phyloP scores from a whole-genome alignment of 1,140 invertebrate species.

The Drosophila sp. region DNA sequence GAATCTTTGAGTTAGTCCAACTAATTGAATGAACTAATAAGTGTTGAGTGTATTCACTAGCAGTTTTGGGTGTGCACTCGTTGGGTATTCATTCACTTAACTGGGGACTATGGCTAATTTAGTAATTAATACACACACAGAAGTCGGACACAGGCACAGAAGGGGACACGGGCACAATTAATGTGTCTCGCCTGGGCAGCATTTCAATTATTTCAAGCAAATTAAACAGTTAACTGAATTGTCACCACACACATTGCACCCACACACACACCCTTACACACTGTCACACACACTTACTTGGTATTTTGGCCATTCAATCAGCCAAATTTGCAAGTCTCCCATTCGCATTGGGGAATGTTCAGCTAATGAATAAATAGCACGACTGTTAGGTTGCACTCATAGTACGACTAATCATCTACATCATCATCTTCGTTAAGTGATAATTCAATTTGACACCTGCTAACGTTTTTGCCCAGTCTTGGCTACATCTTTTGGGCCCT shows the following conservation, averaged over 20 bases:
- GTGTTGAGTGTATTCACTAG: constrained; percentile 18
- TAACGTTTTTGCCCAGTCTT: constrained; percentile 55
- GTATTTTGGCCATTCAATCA: constrained; percentile 63
- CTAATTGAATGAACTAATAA: constrained; percentile 48
- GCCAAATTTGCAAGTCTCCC: constrained; percentile 34
- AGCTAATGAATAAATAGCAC: constrained; percentile 75
- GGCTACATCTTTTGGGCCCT: constrained; percentile 35
- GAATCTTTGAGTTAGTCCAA: not conserved
- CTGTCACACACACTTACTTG: no score
- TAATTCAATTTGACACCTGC: constrained; percentile 80
- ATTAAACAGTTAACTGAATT: constrained; percentile 81
- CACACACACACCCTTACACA: constrained; percentile 13
- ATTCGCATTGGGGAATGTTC: constrained; percentile 37
- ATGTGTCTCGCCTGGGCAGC: constrained; percentile 43
- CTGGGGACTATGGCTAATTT: constrained; percentile 37
- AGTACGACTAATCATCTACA: constrained; percentile 37
- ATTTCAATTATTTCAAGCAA: constrained; percentile 80
- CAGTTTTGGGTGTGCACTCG: constrained; percentile 1
- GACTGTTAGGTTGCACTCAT: constrained; percentile 29
- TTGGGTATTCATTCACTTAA: constrained; percentile 3
- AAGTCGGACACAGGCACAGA: constrained; percentile 10
- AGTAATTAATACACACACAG: constrained; percentile 56
- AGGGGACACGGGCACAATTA: constrained; percentile 24
- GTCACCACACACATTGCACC: constrained; percentile 52
- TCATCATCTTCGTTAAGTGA: constrained; percentile 50